Base-by-base conservation (phyloP, 2,113 vertebrate genomes). In the Benitochromis conjunctus region DNA sequence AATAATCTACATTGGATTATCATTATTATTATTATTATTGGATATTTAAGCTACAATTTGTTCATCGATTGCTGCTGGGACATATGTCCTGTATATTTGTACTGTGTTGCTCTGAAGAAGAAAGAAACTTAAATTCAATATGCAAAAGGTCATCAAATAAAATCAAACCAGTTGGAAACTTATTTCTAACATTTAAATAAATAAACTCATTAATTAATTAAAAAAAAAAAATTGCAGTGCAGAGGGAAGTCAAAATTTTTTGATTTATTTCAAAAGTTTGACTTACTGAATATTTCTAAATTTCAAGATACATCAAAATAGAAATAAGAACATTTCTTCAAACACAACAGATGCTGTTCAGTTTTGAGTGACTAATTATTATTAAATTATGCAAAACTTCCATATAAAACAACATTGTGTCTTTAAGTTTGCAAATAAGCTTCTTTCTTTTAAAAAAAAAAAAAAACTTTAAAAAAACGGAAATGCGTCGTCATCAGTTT, bases 301-400 rank as follows among this genome's bases (percentile, higher is more conserved):
- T 66, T 66, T 41, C 36, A 21, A 41, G 11, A 64, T 66, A 41
- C 7, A 66, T 6, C 36, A 24, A 43, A 24, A 24, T 43, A n/a
- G 0, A 43, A 69, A 26, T 69, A 3, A 69, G 0, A 69, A 16
- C 9, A 11, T 51, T 5, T 48, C 0, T 29, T 74, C 0, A 74
- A 48, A 19, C 43, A 48, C 66, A 74, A 9, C 21, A 74, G 14
- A 10, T 29, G 69, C 43, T 29, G 4, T 48, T 74, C 0, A 31
- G 2, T 31, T 74, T 74, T 74, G 24, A 51, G 43, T 51, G 5
- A 74, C 6, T 19, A 4, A 19, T 48, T 29, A 18, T 46, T 24
- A 16, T 38, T 24, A 43, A 24, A 46, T 0, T 46, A 71, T 48
- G 14, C 24, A 29, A 46, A 0, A 74, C 24, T 48, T n/a, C n/a